Evolutionary conservation across 2,113 vertebrate genomes (phyloP).

Genomic region (Dipodomys merriami): DNA sequence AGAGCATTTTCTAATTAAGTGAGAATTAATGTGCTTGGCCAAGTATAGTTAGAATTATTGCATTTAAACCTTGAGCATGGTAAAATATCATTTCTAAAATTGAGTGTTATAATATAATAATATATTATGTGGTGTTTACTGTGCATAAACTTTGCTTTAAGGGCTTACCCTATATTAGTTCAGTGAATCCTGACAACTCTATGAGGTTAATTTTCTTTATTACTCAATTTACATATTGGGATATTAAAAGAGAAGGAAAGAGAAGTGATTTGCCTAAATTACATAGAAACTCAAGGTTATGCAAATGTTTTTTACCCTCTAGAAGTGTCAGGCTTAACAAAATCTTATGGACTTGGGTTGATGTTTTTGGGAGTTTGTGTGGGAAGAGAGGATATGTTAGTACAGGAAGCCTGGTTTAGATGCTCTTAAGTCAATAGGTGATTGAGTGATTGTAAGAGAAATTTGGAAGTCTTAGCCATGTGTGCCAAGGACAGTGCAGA

Average conservation of each 20-base stretch:
- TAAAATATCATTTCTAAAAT: conserved; percentile 59
- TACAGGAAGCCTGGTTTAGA: not conserved
- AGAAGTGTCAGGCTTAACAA: not conserved
- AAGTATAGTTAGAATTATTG: conserved; percentile 54
- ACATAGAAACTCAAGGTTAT: conserved; percentile 42
- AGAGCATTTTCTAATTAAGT: conserved; percentile 50
- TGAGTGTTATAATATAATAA: conserved; percentile 21
- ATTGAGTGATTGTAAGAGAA: not conserved
- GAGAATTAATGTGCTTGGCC: conserved; percentile 59
- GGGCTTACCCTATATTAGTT: conserved; percentile 52
- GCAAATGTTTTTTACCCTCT: not conserved
- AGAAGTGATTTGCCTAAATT: conserved; percentile 50
- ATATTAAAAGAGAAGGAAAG: conserved; percentile 48
- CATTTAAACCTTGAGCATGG: conserved; percentile 40
- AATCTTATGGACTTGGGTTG: not conserved
- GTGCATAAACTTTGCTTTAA: conserved; percentile 52
- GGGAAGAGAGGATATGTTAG: conserved; percentile 12
- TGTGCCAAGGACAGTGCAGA: not conserved
- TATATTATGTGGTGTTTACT: conserved; percentile 12
- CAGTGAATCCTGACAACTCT: conserved; percentile 47
- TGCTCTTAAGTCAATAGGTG: not conserved
- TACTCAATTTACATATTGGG: conserved; percentile 37
- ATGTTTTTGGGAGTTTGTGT: not conserved
- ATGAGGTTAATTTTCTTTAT: conserved; percentile 62
- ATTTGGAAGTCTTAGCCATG: not conserved